Evolutionary conservation across 2,888 invertebrate species (phyloP).

Genomic region (Acanthoscelides obtectus): DNA sequence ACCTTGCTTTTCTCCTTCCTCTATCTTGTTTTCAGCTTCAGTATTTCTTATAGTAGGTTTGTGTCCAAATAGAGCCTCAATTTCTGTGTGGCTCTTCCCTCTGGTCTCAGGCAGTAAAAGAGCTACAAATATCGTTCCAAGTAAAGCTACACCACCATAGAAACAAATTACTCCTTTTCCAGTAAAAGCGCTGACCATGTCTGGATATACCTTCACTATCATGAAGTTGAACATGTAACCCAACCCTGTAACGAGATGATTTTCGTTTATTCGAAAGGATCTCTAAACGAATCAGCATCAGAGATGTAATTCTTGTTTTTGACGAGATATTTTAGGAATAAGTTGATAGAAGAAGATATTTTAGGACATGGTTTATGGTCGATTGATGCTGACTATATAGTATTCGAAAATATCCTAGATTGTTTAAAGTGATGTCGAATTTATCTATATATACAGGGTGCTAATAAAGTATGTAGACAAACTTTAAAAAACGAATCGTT

Average conservation of each 20-base stretch:
- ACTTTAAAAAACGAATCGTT: no score
- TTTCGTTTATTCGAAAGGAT: no score
- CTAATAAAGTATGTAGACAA: no score
- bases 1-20: not conserved
- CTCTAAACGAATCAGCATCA: no score
- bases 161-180: slow-evolving; percentile 51
- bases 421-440: no score
- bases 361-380: no score
- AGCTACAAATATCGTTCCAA: slow-evolving; percentile 50
- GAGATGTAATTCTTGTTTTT: no score
- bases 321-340: no score
- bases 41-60: slow-evolving; percentile 13
- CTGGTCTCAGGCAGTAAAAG: slow-evolving; percentile 52
- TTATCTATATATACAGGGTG: no score
- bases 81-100: slow-evolving; percentile 51
- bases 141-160: slow-evolving; percentile 46
- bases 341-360: no score
- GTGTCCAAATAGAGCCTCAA: slow-evolving; percentile 47
- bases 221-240: slow-evolving; percentile 54
- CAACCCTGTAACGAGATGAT: slow-evolving; percentile 45
- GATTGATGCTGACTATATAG: no score
- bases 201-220: slow-evolving; percentile 51
- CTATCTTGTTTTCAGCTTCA: not conserved
- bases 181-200: slow-evolving; percentile 44
- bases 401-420: no score